Base-by-base conservation (phyloP, 2,113 vertebrate species). In the Chaetorhynchus papuensis region DNA sequence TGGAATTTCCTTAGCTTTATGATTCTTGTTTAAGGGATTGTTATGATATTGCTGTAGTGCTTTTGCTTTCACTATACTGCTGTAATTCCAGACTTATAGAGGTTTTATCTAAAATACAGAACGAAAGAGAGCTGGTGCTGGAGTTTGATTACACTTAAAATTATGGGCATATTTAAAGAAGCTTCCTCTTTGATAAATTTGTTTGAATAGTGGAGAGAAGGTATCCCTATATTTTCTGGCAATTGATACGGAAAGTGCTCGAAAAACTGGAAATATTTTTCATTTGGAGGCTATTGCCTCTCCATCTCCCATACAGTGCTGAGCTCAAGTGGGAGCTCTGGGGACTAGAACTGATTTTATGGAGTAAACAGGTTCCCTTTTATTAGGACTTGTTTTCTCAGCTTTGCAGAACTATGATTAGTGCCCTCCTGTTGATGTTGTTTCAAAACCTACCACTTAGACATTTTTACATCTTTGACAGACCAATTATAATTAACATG, bases 401-500 rank as follows among this genome's bases (percentile, higher is more conserved):
- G 47, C 92, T 92, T 95, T 94, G 59, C 75, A 69, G 59, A 94
- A 71, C 37, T 77, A 82, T 65, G 13, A 54, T 88, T 85, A 54
- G 37, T 95, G 49, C 74, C 8, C n/a, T 97, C 78, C 28, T 94
- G 84, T 83, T 97, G 95, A 83, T 87, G 63, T 42, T 1, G 27
- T 79, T 97, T 96, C 79, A 91, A 90, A 97, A 94, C 90, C 23
- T 94, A 71, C 87, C 74, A 79, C 88, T 94, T 96, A 84, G 44
- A 45, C 69, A 49, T 75, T 91, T 95, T 54, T 8, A 80, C 81
- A 89, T 90, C 53, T 96, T 92, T 94, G 96, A 93, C 83, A 96
- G 93, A 90, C 61, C 90, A 95, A 65, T 95, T 97, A 93, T 93
- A 90, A 97, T 97, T 94, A 97, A 83, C 49, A 16, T 35, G 87